Conservation (phyloP, 2,888 invertebrate species). For the Melikaiella ostensackeni region DNA sequence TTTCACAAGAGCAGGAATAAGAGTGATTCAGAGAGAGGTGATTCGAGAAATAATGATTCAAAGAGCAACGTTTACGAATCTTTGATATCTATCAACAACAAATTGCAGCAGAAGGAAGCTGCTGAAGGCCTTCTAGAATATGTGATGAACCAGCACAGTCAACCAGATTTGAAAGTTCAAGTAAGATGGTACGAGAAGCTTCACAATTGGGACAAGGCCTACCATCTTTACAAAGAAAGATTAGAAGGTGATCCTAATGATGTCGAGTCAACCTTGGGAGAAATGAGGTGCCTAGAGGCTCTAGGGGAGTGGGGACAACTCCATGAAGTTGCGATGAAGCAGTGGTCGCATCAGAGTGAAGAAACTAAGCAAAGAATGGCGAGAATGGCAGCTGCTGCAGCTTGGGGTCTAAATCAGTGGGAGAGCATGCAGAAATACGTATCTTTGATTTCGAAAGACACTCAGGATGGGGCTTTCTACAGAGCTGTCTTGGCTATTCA, state of each 20-base stretch:
- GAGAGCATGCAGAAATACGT: slow-evolving; percentile 96
- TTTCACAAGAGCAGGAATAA: slow-evolving; percentile 88
- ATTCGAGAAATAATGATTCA: slow-evolving; percentile 19
- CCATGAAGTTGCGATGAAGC: slow-evolving; percentile 87
- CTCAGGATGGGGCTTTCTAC: slow-evolving; percentile 97
- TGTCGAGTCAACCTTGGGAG: slow-evolving; percentile 90
- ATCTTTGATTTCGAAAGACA: slow-evolving; percentile 91
- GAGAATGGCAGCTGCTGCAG: slow-evolving; percentile 94
- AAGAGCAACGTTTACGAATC: slow-evolving; percentile 94
- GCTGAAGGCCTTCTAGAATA: slow-evolving; percentile 95
- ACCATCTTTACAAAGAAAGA: slow-evolving; percentile 90
- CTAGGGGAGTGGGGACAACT: slow-evolving; percentile 97
- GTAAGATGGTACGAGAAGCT: slow-evolving; percentile 99
- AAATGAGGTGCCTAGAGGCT: slow-evolving; percentile 97
- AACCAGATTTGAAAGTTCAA: slow-evolving; percentile 80
- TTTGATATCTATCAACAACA: slow-evolving; percentile 97
- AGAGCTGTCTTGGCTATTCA: slow-evolving; percentile 95
- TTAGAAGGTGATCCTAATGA: slow-evolving; percentile 83
- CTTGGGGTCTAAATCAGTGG: slow-evolving; percentile 98
- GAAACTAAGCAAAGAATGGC: slow-evolving; percentile 86
- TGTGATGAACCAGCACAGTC: slow-evolving; percentile 89
- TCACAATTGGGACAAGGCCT: slow-evolving; percentile 98
- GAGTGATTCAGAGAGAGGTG: slow-evolving; percentile 22
- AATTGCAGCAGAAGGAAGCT: slow-evolving; percentile 98
- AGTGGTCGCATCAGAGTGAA: slow-evolving; percentile 85